A percentile compares a stretch with the other conserved stretches of the same genome.
Conservation (phyloP, 23 tunicate genomes). For the Ascidia mentula region DNA sequence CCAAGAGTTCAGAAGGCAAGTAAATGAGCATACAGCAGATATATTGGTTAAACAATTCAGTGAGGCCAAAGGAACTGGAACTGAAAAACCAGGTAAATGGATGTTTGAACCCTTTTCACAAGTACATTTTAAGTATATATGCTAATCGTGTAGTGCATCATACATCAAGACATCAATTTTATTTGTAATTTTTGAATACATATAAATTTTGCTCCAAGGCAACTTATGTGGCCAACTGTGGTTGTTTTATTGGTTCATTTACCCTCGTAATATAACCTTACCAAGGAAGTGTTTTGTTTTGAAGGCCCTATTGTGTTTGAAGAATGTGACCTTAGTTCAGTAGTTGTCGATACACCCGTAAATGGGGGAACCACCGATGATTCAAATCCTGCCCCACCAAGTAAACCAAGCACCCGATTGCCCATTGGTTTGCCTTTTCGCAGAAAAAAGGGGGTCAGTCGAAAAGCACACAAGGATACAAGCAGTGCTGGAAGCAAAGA, state of each 20-base stretch:
- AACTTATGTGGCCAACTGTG: too few relatives aligned
- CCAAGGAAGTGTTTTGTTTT: too few relatives aligned
- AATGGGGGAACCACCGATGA: constrained; percentile 2
- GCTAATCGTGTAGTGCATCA: too few relatives aligned
- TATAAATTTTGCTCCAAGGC: too few relatives aligned
- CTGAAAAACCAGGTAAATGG: constrained; percentile 62
- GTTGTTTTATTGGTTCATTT: too few relatives aligned
- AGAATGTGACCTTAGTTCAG: constrained; percentile 44
- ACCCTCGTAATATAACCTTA: too few relatives aligned
- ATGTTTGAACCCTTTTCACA: too few relatives aligned
- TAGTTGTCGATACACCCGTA: constrained; percentile 15
- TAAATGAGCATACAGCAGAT: constrained; percentile 53
- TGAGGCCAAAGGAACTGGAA: constrained; percentile 82
- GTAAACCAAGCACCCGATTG: neutral
- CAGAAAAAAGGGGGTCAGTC: constrained; percentile 24
- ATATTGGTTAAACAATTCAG: constrained; percentile 53
- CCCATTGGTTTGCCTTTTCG: constrained; percentile 42
- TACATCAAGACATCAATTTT: neutral
- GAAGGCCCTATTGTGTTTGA: constrained; percentile 62
- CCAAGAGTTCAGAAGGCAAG: constrained; percentile 74
- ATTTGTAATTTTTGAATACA: neutral
- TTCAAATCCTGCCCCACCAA: neutral
- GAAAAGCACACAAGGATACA: constrained; percentile 30
- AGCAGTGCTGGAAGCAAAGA: constrained; percentile 28
- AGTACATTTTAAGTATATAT: too few relatives aligned